These are phyloP conservation scores for Chaetorhynchus papuensis DNA, from an alignment of 2,113 vertebrate species.

Conservation along the genomic window DNA sequence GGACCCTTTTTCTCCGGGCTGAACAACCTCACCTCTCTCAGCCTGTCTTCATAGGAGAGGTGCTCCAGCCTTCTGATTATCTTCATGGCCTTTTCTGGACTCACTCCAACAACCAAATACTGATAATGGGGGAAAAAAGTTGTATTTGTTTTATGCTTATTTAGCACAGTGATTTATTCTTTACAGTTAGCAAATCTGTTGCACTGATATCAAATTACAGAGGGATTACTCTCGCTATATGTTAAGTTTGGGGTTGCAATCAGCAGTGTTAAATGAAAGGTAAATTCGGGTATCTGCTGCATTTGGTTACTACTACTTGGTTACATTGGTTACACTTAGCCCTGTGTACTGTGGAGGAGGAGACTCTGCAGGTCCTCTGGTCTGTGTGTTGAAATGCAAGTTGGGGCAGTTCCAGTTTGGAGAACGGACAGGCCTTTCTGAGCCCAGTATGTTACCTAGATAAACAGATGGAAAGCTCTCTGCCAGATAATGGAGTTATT, in stretches of 20 bases:
- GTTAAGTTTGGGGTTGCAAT: not conserved
- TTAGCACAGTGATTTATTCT: not conserved
- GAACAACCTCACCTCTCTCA: not conserved
- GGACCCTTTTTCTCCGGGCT: not conserved
- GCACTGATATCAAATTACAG: not conserved
- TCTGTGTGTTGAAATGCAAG: not conserved
- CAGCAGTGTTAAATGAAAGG: not conserved
- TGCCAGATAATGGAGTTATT: not conserved
- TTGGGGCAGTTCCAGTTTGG: not conserved
- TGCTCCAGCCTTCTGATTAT: not conserved
- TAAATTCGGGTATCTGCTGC: not conserved
- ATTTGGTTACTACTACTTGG: not conserved
- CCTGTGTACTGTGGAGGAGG: not conserved
- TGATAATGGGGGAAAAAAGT: not conserved
- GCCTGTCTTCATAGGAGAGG: not conserved
- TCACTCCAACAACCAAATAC: not conserved
- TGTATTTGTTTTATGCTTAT: not conserved
- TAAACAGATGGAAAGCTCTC: not conserved
- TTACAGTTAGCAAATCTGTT: not conserved
- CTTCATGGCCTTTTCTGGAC: not conserved
- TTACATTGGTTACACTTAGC: not conserved
- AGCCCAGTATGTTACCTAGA: rapidly evolving
- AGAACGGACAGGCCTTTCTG: not conserved
- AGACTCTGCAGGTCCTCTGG: not conserved
- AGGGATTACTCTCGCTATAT: not conserved